Evolutionary conservation across 2,113 vertebrate genomes (phyloP).

Genomic region (Peromyscus californicus): DNA sequence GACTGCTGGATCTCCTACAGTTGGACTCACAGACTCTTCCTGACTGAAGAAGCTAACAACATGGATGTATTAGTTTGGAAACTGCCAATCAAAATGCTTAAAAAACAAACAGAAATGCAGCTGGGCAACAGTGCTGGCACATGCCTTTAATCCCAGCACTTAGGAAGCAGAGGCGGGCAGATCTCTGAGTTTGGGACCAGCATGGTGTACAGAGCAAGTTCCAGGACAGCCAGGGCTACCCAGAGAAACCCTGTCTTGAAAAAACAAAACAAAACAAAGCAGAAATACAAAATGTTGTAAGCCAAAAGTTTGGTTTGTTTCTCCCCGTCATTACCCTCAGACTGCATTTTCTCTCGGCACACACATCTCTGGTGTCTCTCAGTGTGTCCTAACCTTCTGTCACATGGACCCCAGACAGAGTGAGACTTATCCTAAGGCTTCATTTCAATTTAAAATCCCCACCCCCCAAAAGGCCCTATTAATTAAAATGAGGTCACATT

Average conservation of each 20-base stretch:
- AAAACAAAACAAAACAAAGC: not conserved
- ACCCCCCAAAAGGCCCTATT: no score
- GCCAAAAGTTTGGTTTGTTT: not conserved
- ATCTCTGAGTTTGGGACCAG: not conserved
- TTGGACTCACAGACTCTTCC: not conserved
- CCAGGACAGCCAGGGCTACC: not conserved
- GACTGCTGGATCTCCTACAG: not conserved
- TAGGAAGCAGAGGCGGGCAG: not conserved
- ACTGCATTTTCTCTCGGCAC: not conserved
- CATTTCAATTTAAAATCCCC: not conserved
- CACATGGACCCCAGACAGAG: not conserved
- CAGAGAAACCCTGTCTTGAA: not conserved
- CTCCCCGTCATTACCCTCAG: not conserved
- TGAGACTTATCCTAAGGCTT: not conserved
- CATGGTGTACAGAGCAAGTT: not conserved
- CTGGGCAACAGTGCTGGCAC: fast-evolving
- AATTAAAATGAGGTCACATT: not conserved
- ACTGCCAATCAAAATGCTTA: not conserved
- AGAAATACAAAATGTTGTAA: not conserved
- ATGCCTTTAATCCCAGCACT: not conserved
- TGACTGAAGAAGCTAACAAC: not conserved
- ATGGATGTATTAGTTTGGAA: not conserved
- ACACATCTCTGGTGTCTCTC: no score
- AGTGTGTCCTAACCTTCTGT: not conserved
- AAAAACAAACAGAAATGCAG: not conserved